These are phyloP conservation scores for Pomatorhinus ruficollis DNA, from an alignment of 2,113 vertebrate genomes.

Conservation along the genomic window DNA sequence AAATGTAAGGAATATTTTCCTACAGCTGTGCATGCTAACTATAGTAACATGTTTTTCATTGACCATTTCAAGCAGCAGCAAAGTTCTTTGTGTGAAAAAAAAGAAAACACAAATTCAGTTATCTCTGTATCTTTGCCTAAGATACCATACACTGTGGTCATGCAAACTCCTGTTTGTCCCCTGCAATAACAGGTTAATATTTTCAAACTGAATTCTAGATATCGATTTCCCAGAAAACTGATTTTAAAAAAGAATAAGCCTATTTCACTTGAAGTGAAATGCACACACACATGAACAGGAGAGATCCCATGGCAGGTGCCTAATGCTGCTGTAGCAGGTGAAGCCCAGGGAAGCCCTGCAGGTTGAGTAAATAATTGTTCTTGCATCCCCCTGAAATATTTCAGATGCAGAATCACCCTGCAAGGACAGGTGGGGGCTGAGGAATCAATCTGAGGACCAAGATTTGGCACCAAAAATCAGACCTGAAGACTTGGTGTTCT, in stretches of 20 bases:
- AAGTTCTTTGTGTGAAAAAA: background rate
- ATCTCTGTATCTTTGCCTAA: background rate
- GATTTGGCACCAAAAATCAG: background rate
- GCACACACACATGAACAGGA: background rate
- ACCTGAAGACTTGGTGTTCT: background rate
- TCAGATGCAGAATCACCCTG: background rate
- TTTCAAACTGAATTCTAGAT: background rate
- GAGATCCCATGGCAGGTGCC: background rate
- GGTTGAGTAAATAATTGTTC: background rate
- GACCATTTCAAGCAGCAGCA: background rate
- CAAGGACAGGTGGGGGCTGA: background rate
- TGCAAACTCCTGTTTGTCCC: background rate
- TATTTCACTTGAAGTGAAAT: background rate
- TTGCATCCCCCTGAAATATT: background rate
- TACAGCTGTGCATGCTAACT: background rate
- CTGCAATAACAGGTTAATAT: background rate
- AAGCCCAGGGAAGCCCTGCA: background rate
- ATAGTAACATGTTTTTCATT: background rate
- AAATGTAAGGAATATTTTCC: background rate
- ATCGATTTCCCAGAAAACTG: background rate
- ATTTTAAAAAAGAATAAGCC: background rate
- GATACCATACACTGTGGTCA: background rate
- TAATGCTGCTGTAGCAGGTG: accelerated
- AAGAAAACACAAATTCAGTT: background rate
- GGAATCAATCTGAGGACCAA: background rate